These are phyloP conservation scores for Cremastinae sp. DNA, from an alignment of 2,888 invertebrate genomes.

Conservation along the genomic window DNA sequence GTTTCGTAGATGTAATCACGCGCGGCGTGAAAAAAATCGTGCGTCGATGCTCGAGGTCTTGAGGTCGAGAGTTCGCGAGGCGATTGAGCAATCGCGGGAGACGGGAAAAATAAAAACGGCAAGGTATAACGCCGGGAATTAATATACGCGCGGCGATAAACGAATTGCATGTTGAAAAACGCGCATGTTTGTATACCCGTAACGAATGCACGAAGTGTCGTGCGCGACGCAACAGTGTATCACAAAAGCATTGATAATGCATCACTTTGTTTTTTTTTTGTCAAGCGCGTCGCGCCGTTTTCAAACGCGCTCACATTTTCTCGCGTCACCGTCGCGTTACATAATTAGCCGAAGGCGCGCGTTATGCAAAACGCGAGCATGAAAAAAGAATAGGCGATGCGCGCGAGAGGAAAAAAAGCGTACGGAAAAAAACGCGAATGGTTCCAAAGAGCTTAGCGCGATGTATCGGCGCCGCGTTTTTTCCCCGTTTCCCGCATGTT, in stretches of 20 bases:
- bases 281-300: constrained; percentile 1
- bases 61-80: constrained; percentile 51
- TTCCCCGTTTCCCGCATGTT: constrained; percentile 5
- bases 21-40: background rate
- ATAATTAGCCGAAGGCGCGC: constrained; percentile 35
- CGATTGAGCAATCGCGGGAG: constrained; percentile 50
- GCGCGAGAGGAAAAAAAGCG: background rate
- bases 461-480: constrained; percentile 2
- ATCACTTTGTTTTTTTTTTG: constrained; percentile 23
- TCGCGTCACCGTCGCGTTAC: constrained; percentile 31
- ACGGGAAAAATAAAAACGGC: constrained; percentile 33
- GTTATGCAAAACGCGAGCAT: background rate
- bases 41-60: constrained; percentile 13
- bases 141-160: constrained; percentile 30
- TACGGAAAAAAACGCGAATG: constrained; percentile 31
- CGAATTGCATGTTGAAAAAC: background rate
- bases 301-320: constrained; percentile 23
- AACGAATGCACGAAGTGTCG: background rate
- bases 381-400: too few relatives aligned
- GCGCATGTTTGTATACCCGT: background rate
- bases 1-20: constrained; percentile 14
- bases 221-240: background rate
- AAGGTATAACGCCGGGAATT: constrained; percentile 6
- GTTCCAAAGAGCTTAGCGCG: constrained; percentile 39
- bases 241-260: background rate